Evolutionary conservation across 1,140 invertebrate species (phyloP).

Genomic region (Drosophila athabasca): DNA sequence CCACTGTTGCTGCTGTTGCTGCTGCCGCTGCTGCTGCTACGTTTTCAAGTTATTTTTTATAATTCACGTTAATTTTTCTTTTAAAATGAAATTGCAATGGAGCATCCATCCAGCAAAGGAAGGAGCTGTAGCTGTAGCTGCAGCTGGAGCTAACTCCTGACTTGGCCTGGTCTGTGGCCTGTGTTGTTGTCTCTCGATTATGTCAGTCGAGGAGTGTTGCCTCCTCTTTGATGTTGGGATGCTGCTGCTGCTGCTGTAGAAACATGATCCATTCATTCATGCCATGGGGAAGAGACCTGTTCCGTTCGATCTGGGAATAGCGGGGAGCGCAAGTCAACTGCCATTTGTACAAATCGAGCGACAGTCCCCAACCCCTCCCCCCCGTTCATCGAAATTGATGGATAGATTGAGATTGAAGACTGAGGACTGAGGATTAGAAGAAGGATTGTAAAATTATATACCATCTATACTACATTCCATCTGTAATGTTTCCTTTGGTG

Average conservation of each 20-base stretch:
- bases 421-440: too few relatives aligned
- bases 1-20: constrained; percentile 26
- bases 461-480: too few relatives aligned
- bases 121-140: constrained; percentile 30
- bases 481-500: neutral
- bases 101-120: constrained; percentile 22
- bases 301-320: constrained; percentile 6
- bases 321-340: constrained; percentile 29
- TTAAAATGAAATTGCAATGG: constrained; percentile 76
- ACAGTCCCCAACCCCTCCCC: neutral
- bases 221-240: constrained; percentile 73
- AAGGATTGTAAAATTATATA: too few relatives aligned
- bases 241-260: constrained; percentile 4
- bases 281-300: constrained; percentile 6
- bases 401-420: too few relatives aligned
- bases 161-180: too few relatives aligned
- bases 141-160: constrained; percentile 34
- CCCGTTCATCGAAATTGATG: too few relatives aligned
- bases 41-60: constrained; percentile 76
- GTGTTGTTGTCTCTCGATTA: constrained; percentile 76
- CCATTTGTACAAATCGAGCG: constrained; percentile 47
- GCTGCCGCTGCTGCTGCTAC: constrained; percentile 26
- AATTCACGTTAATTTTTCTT: constrained; percentile 81
- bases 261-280: constrained; percentile 50
- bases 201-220: constrained; percentile 72